phyloP scores from a whole-genome alignment of 2,113 vertebrate species.

The Ochotona curzoniae region DNA sequence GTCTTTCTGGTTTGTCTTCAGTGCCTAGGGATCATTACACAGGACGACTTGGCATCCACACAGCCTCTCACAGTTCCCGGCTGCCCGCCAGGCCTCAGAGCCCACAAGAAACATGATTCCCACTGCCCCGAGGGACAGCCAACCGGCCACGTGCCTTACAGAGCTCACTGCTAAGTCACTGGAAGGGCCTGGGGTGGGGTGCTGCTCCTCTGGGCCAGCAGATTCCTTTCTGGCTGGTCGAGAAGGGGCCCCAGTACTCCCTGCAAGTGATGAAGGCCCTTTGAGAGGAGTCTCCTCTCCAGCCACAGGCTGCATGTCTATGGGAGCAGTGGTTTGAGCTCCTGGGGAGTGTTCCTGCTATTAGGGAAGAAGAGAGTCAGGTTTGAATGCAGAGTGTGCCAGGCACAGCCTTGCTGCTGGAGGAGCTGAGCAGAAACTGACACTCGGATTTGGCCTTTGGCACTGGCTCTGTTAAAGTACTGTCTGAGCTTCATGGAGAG shows the following conservation, averaged over 20 bases:
- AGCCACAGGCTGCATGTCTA: background rate
- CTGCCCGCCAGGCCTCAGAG: background rate
- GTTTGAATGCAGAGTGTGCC: too few species aligned
- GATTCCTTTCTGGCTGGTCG: background rate
- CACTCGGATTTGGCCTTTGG: background rate
- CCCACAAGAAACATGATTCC: slow-evolving; percentile 54
- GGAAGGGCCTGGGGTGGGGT: background rate
- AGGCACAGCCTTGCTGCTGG: background rate
- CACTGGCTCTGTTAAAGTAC: background rate
- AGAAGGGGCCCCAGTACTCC: background rate
- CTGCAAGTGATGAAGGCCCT: background rate
- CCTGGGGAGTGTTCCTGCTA: background rate
- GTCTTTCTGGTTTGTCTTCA: slow-evolving; percentile 54
- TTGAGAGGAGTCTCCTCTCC: background rate
- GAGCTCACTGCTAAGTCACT: background rate
- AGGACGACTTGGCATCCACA: slow-evolving; percentile 43
- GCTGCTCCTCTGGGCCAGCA: background rate
- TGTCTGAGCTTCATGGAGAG: background rate
- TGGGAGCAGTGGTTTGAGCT: background rate
- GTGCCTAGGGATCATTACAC: background rate
- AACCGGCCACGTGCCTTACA: background rate
- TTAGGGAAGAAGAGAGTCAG: background rate
- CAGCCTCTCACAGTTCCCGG: background rate
- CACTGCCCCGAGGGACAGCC: background rate
- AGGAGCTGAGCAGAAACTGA: background rate